Base-by-base conservation (phyloP, 2,888 invertebrate species). In the Dicranocentrus wangi region DNA sequence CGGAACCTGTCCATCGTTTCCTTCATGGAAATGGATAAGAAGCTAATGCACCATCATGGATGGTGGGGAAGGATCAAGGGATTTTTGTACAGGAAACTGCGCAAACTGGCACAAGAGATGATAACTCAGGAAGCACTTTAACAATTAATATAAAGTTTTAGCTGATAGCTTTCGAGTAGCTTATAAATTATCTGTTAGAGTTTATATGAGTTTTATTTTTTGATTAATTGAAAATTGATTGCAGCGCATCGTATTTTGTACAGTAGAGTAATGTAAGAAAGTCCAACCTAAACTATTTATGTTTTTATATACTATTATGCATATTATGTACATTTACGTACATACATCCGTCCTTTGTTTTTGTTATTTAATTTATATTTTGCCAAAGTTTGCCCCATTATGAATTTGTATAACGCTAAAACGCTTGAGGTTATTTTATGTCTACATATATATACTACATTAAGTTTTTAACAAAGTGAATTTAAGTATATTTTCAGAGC, bases 11-110 rank as follows among this genome's bases (percentile, higher is more conserved):
- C 21, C 58, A 76, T 68, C 32, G 39, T 63, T 17, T 61, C 81
- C 8, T 81, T 81, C 32, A 69, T 69, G 61, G 75, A 75, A 55
- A 81, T 81, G 81, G 81, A 81, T 58, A 19, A 63, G 53, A 60
- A 27, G 43, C 71, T 81, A 10, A 43, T 10, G 58, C 39, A 39
- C 1, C n/a, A 58, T 13, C 27, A 55, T 25, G 13, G 53, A 5
- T 81, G 81, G 81, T 81, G 81, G 81, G 58, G 53, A 21, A 61
- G 81, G 8, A 81, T 81, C 63, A 81, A 81, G 47, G 63, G 19
- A 25, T 81, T 81, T 42, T 51, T 81, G 15, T 70, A 55, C 55
- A 61, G 76, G 23, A 81, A 81, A 58, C 55, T 81, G 27, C 53
- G 76, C 21, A 81, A 81, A 42, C 51, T 81, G 3, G 76, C 76